These are phyloP conservation scores for Hyaena hyaena DNA, from an alignment of 2,113 vertebrate genomes.

Conservation along the genomic window DNA sequence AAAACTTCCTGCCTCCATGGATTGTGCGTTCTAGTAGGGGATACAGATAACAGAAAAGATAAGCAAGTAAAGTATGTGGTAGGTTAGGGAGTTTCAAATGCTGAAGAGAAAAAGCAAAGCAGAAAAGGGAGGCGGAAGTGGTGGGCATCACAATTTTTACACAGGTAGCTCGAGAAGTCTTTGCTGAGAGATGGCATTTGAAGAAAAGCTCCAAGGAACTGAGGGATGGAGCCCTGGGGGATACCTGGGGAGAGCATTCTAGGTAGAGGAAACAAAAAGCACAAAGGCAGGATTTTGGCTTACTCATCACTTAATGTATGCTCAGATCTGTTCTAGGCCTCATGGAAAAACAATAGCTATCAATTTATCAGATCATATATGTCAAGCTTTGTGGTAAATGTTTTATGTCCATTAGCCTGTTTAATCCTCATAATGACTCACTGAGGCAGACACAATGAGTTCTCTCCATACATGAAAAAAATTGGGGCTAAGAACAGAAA, in stretches of 20 bases:
- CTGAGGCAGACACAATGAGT: neutral
- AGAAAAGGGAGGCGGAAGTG: neutral
- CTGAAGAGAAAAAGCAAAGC: neutral
- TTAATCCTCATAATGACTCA: neutral
- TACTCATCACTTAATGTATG: neutral
- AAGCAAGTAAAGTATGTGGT: neutral
- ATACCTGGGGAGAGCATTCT: neutral
- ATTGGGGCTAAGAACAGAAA: neutral
- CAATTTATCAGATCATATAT: neutral
- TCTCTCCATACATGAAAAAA: neutral
- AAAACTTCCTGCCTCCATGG: neutral
- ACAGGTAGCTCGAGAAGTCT: neutral
- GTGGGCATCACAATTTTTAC: neutral
- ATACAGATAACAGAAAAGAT: neutral
- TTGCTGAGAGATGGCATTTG: neutral
- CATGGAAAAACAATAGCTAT: neutral
- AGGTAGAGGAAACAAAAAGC: neutral
- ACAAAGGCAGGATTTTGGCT: neutral
- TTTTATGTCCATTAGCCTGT: neutral
- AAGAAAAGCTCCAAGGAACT: neutral
- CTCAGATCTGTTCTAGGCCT: neutral
- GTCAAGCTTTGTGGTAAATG: neutral
- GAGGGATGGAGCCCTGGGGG: too few relatives aligned
- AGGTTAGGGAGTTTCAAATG: neutral
- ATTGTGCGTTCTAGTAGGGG: neutral